These are phyloP conservation scores for Dendrocincla tyrannina DNA, from an alignment of 2,797 vertebrate genomes.

Conservation along the genomic window DNA sequence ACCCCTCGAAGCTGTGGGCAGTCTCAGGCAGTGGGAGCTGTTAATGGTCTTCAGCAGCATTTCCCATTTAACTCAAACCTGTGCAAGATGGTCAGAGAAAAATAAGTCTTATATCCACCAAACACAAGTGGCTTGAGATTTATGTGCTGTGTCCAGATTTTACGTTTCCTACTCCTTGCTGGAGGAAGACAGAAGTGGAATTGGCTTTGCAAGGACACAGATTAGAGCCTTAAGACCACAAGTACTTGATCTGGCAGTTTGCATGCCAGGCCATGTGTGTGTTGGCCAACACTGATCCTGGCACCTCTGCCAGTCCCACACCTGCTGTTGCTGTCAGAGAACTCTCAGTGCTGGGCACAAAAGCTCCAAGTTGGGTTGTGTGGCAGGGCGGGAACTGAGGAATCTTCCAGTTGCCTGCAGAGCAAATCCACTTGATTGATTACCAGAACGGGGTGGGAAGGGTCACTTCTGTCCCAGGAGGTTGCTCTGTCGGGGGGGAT, in stretches of 20 bases:
- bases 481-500: background rate
- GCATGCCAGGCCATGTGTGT: background rate
- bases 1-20: background rate
- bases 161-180: background rate
- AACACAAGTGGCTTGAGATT: background rate
- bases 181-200: background rate
- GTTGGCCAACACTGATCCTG: background rate
- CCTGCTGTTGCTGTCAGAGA: background rate
- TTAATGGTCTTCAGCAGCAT: background rate
- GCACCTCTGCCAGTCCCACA: background rate
- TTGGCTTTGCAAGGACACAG: background rate
- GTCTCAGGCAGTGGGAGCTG: background rate
- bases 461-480: background rate
- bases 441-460: background rate
- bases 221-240: background rate
- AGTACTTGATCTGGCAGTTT: background rate
- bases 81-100: background rate
- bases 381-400: background rate
- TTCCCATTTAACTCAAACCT: background rate
- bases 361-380: fast-evolving
- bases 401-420: background rate
- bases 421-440: background rate
- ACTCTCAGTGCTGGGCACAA: background rate
- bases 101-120: background rate
- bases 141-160: background rate